Percentiles rank a stretch among this genome's conserved stretches.
These are phyloP conservation scores for Pogonocichla stellata DNA, from an alignment of 2,113 vertebrate species.

Conservation along the genomic window DNA sequence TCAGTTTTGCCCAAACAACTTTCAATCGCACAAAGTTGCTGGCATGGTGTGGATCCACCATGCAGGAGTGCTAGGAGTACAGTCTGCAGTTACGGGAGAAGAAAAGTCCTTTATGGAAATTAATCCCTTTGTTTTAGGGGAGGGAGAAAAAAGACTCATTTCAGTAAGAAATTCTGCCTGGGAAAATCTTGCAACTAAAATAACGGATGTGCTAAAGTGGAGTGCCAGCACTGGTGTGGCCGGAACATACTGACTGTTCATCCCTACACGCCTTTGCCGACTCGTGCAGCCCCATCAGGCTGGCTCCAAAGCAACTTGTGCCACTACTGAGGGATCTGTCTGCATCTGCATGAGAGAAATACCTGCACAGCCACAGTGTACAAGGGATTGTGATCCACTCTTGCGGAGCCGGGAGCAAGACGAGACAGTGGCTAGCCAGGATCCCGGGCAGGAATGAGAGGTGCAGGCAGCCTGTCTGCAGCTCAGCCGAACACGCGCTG, in stretches of 20 bases:
- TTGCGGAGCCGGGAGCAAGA: rapidly evolving
- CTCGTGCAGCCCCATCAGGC: rapidly evolving
- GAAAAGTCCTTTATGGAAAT: background rate
- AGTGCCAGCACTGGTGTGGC: background rate
- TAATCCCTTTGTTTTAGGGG: background rate
- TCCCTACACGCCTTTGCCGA: background rate
- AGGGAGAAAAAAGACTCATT: background rate
- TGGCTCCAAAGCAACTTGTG: rapidly evolving
- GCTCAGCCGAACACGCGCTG: background rate
- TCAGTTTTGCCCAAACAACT: background rate
- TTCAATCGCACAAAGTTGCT: rapidly evolving
- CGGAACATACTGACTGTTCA: rapidly evolving
- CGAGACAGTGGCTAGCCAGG: background rate
- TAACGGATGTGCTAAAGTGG: background rate
- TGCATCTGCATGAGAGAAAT: rapidly evolving
- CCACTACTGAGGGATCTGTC: background rate
- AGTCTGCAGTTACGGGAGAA: background rate
- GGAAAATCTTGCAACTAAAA: background rate
- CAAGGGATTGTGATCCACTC: rapidly evolving
- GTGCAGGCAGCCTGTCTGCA: background rate
- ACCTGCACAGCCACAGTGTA: background rate
- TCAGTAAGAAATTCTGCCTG: background rate
- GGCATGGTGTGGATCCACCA: background rate
- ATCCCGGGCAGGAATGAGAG: rapidly evolving
- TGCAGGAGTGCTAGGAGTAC: background rate